Evolutionary conservation across 2,888 invertebrate species (phyloP).

Genomic region (Machimus atricapillus): DNA sequence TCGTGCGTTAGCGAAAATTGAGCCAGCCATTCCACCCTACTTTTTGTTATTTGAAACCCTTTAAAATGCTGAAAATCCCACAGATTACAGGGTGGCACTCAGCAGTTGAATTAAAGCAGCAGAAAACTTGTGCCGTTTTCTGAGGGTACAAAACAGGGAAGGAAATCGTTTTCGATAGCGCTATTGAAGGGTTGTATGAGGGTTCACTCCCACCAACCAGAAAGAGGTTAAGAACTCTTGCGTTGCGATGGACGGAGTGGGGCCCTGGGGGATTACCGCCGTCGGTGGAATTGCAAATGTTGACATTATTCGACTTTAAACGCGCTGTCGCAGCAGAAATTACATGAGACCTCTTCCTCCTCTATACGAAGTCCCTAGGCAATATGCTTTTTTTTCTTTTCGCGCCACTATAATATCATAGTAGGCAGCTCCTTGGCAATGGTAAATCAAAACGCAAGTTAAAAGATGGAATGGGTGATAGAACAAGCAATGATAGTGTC

Average conservation of each 20-base stretch:
- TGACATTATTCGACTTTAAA: neutral
- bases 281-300: neutral
- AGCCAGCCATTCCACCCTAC: neutral
- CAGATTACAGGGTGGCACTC: neutral
- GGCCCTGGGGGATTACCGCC: neutral
- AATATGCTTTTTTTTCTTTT: neutral
- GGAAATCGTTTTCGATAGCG: neutral
- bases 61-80: neutral
- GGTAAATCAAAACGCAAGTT: neutral
- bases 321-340: neutral
- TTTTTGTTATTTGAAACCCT: neutral
- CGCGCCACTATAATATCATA: neutral
- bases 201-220: neutral
- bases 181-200: neutral
- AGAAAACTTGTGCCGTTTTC: neutral
- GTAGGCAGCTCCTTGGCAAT: neutral
- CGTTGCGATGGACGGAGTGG: neutral
- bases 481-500: neutral
- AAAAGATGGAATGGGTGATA: neutral
- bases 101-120: conserved; percentile 2
- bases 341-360: neutral
- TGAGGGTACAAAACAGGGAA: neutral
- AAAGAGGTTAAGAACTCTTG: conserved; percentile 11
- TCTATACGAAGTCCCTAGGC: no score
- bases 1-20: neutral